phyloP scores from a whole-genome alignment of 1,140 invertebrate species.

The Brachionus calyciflorus region DNA sequence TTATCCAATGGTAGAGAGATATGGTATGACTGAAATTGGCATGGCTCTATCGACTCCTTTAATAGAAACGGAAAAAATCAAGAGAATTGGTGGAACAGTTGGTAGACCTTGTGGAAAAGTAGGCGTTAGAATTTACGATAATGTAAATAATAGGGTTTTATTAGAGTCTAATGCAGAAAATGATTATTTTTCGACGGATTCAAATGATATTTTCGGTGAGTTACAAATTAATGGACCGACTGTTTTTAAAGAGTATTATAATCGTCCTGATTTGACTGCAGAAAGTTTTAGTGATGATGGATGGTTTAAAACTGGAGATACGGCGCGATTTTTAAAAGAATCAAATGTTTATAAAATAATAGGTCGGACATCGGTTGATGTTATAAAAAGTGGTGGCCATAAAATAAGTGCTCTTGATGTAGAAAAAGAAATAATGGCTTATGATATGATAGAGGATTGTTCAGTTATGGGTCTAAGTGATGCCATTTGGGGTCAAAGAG shows the following conservation, averaged over 20 bases:
- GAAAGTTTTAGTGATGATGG: slow-evolving; percentile 73
- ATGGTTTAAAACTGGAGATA: slow-evolving; percentile 70
- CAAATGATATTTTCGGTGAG: slow-evolving; percentile 65
- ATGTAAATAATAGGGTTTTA: neutral
- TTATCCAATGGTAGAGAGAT: slow-evolving; percentile 78
- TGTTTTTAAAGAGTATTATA: slow-evolving; percentile 77
- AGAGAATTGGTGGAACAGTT: slow-evolving; percentile 69
- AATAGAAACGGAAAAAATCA: slow-evolving; percentile 60
- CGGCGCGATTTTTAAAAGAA: neutral
- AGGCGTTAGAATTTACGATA: slow-evolving; percentile 60
- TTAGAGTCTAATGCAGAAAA: slow-evolving; percentile 61
- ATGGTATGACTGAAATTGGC: slow-evolving; percentile 86
- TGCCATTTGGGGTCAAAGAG: slow-evolving; percentile 17
- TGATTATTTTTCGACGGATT: slow-evolving; percentile 54
- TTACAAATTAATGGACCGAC: slow-evolving; percentile 72
- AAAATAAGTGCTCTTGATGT: slow-evolving; percentile 76
- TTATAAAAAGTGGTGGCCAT: slow-evolving; percentile 84
- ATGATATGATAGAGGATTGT: neutral
- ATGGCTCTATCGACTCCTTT: slow-evolving; percentile 82
- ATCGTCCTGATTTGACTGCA: slow-evolving; percentile 69
- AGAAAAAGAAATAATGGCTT: slow-evolving; percentile 61
- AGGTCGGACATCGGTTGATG: slow-evolving; percentile 78
- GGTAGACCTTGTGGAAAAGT: slow-evolving; percentile 68
- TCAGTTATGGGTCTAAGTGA: slow-evolving; percentile 32
- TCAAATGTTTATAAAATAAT: slow-evolving; percentile 32